phyloP scores from a whole-genome alignment of 2,888 invertebrate genomes.

The Actias luna region DNA sequence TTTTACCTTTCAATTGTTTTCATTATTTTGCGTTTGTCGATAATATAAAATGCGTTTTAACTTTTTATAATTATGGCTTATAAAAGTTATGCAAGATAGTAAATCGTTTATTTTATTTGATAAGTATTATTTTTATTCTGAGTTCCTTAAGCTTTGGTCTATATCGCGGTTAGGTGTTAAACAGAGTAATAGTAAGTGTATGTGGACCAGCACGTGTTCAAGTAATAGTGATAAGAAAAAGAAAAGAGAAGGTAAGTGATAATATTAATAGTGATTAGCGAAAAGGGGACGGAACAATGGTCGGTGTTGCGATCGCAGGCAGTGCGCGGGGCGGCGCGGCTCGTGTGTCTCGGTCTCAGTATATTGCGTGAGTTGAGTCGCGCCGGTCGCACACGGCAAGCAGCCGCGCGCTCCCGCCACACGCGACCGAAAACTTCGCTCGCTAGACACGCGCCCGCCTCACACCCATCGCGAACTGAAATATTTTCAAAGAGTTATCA shows the following conservation, averaged over 20 bases:
- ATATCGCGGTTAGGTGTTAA: constrained; percentile 14
- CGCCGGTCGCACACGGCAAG: constrained; percentile 75
- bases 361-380: constrained; percentile 85
- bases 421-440: constrained; percentile 72
- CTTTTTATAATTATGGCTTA: not conserved
- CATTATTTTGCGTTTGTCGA: constrained; percentile 67
- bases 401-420: constrained; percentile 64
- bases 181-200: constrained; percentile 14
- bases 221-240: constrained; percentile 72
- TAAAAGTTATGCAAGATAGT: not conserved
- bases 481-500: constrained; percentile 15
- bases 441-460: constrained; percentile 54
- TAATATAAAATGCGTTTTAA: constrained; percentile 45
- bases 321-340: constrained; percentile 83
- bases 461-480: constrained; percentile 49
- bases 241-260: constrained; percentile 77
- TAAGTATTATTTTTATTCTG: not conserved
- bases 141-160: constrained; percentile 8
- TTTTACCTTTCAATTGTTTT: constrained; percentile 71
- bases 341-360: constrained; percentile 80
- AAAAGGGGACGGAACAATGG: constrained; percentile 81
- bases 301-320: constrained; percentile 67
- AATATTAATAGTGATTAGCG: constrained; percentile 81
- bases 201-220: constrained; percentile 56
- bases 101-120: not conserved